These are phyloP conservation scores for Coelopa frigida DNA, from an alignment of 1,140 invertebrate genomes.

Conservation along the genomic window DNA sequence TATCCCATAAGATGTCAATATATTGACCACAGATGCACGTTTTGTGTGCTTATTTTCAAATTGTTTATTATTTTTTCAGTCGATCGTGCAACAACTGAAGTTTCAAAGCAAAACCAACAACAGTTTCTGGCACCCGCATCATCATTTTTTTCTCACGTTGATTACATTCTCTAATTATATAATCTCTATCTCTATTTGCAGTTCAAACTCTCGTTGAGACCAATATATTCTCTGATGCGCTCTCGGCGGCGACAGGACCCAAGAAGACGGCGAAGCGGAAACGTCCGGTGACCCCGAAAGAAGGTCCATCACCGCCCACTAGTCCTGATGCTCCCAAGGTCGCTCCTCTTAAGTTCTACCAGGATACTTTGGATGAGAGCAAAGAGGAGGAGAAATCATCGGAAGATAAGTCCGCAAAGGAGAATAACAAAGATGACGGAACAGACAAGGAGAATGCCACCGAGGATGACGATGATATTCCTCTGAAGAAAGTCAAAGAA, in stretches of 20 bases:
- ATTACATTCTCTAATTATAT: too few relatives aligned
- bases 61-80: too few relatives aligned
- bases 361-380: constrained; percentile 76
- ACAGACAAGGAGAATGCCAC: constrained; percentile 34
- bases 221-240: constrained; percentile 85
- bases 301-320: constrained; percentile 42
- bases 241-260: constrained; percentile 62
- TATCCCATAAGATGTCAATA: too few relatives aligned
- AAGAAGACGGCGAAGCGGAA: constrained; percentile 69
- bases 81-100: too few relatives aligned
- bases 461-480: constrained; percentile 39
- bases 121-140: too few relatives aligned
- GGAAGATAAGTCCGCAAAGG: constrained; percentile 46
- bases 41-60: too few relatives aligned
- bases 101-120: too few relatives aligned
- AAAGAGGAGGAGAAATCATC: constrained; percentile 44
- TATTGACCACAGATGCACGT: too few relatives aligned
- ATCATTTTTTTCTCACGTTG: too few relatives aligned
- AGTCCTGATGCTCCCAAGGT: constrained; percentile 31
- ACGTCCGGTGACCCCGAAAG: constrained; percentile 56
- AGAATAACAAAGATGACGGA: constrained; percentile 25
- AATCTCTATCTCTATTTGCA: constrained; percentile 46
- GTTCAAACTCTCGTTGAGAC: constrained; percentile 76
- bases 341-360: constrained; percentile 75
- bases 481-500: constrained; percentile 40